These are phyloP conservation scores for Bruchidius siliquastri DNA, from an alignment of 2,888 invertebrate species.

Conservation along the genomic window DNA sequence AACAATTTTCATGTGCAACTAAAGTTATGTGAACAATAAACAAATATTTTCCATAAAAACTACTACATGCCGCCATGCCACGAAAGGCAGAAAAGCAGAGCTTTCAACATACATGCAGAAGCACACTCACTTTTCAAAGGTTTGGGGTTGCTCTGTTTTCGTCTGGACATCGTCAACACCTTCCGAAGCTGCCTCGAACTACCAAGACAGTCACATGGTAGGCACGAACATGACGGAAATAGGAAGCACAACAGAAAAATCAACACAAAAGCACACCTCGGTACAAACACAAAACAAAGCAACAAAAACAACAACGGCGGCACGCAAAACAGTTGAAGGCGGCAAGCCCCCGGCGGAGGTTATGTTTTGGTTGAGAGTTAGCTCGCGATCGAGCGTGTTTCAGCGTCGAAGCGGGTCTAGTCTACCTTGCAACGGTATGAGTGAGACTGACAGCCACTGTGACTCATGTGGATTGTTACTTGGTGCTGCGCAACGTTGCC, in stretches of 20 bases:
- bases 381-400: slow-evolving; percentile 25
- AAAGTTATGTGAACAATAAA: no score
- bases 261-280: slow-evolving; percentile 10
- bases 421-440: slow-evolving; percentile 30
- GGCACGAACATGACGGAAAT: slow-evolving; percentile 16
- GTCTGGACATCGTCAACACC: slow-evolving; percentile 69
- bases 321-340: background rate
- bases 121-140: slow-evolving; percentile 84
- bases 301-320: background rate
- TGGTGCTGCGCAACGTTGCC: slow-evolving; percentile 23
- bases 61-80: no score
- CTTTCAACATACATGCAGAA: background rate
- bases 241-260: slow-evolving; percentile 8
- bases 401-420: slow-evolving; percentile 6
- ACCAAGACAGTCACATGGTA: slow-evolving; percentile 3
- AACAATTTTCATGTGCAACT: no score
- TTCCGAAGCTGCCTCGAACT: background rate
- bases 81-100: background rate
- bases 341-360: slow-evolving; percentile 6
- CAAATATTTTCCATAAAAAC: no score
- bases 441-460: slow-evolving; percentile 30
- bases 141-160: slow-evolving; percentile 95
- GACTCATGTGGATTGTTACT: slow-evolving; percentile 35
- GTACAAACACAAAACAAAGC: slow-evolving; percentile 1
- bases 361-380: slow-evolving; percentile 23